phyloP scores from a whole-genome alignment of 2,888 invertebrate genomes.

The Plutella xylostella region DNA sequence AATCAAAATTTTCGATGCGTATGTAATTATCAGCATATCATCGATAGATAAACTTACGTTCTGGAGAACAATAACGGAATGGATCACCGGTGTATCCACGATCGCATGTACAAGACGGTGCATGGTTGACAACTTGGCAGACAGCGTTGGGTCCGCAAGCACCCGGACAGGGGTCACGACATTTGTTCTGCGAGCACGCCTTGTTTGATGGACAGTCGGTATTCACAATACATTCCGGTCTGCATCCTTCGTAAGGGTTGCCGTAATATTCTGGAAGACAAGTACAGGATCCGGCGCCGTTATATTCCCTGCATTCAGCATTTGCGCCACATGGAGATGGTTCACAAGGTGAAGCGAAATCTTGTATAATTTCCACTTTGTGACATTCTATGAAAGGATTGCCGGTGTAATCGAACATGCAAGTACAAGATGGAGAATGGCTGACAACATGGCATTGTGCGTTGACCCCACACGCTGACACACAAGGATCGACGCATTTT shows the following conservation, averaged over 20 bases:
- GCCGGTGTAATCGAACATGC: conserved; percentile 75
- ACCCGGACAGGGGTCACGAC: conserved; percentile 82
- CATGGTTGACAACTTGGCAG: conserved; percentile 79
- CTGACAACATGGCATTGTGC: conserved; percentile 81
- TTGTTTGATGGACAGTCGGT: conserved; percentile 77
- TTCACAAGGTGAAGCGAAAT: conserved; percentile 65
- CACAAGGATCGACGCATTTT: conserved; percentile 82
- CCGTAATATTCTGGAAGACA: conserved; percentile 79
- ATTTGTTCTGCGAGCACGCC: conserved; percentile 79
- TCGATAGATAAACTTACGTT: background rate
- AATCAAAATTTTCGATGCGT: background rate
- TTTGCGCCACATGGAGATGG: conserved; percentile 76
- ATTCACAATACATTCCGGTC: conserved; percentile 78
- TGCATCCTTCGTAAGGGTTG: conserved; percentile 81
- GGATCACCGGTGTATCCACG: conserved; percentile 80
- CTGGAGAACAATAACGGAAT: conserved; percentile 67
- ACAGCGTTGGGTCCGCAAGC: conserved; percentile 81
- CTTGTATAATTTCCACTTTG: conserved; percentile 39
- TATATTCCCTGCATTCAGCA: conserved; percentile 72
- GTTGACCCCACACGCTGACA: conserved; percentile 77
- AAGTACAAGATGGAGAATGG: conserved; percentile 79
- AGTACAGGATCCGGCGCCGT: conserved; percentile 74
- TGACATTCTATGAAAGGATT: conserved; percentile 81
- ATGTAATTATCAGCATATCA: background rate
- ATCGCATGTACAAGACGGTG: conserved; percentile 76